Evolutionary conservation across 2,888 invertebrate genomes (phyloP).

Genomic region (Buathra laborator): DNA sequence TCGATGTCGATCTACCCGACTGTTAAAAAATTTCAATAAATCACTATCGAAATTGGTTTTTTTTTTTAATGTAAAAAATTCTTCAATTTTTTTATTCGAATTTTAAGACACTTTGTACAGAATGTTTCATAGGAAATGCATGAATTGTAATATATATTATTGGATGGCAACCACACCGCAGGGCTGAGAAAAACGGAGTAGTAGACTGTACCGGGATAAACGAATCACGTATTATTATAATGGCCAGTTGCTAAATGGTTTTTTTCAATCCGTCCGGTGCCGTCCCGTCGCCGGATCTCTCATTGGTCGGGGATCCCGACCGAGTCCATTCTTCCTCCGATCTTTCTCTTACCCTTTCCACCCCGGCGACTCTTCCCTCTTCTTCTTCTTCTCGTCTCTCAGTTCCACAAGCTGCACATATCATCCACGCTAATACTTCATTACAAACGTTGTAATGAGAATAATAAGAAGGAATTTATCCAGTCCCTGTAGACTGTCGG

Average conservation of each 20-base stretch:
- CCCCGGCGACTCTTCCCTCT: constrained; percentile 44
- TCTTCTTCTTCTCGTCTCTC: constrained; percentile 31
- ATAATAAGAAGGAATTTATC: constrained; percentile 84
- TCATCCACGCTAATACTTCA: constrained; percentile 82
- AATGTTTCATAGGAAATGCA: background rate
- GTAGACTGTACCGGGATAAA: constrained; percentile 83
- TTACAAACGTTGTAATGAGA: constrained; percentile 83
- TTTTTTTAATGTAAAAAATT: background rate
- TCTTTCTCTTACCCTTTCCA: constrained; percentile 58
- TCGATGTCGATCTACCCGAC: no score
- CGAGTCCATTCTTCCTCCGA: constrained; percentile 51
- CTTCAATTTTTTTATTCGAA: background rate
- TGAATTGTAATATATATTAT: constrained; percentile 8
- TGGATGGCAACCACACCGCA: constrained; percentile 33
- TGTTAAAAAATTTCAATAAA: no score
- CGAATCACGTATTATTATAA: constrained; percentile 85
- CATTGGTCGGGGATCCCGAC: constrained; percentile 70
- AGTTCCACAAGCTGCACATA: constrained; percentile 54
- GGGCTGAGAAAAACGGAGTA: constrained; percentile 64
- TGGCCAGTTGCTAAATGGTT: constrained; percentile 85
- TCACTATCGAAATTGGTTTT: background rate
- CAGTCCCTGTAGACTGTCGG: constrained; percentile 69
- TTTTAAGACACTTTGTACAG: constrained; percentile 6
- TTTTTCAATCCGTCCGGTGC: constrained; percentile 82
- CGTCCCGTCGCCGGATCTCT: constrained; percentile 67